Evolutionary conservation across 2,113 vertebrate species (phyloP), one percentile per base, ranked within the genome.

Genomic region (Raphicerus campestris): DNA sequence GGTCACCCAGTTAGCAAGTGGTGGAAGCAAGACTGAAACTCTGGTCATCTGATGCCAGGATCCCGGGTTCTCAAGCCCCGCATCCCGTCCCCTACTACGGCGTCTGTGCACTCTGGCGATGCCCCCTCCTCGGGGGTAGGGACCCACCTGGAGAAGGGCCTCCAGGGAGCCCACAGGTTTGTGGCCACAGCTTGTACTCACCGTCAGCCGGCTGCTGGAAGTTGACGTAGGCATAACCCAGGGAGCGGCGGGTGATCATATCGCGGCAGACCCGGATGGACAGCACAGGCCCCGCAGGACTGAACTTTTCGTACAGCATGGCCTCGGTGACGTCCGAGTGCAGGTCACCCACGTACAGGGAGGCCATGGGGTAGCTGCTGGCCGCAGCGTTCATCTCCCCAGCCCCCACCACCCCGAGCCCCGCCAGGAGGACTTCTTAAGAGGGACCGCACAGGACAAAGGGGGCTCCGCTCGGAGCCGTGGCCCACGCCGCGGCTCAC

Each of bases 281-380:
- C 81, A 99, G 99, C 56, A 99, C 99, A n/a, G 99, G 99, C 75
- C 99, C 99, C 2, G 99, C 99, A 0, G 99, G 99, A 98, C 99
- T 99, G 99, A 99, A 99, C 99, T 99, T 99, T 99, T 99, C 99
- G 0, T 99, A 99, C 93, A 99, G 99, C 99, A 99, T 99, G 91
- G 99, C 99, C 99, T 99, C 99, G 51, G 99, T 99, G 98, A 99
- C 99, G 85, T 99, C 99, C 73, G 99, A 99, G 99, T 99, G 99
- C 99, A 99, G 99, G 98, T 99, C 99, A 85, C 99, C 99, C 98
- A 99, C 99, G 91, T 99, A 99, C 16, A 99, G 99, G 97, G 99
- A 99, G 70, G 99, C 99, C 99, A 99, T 99, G 49, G 99, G 99
- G 98, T 99, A 99, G 98, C 99, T 99, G 98, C 98, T 98, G 73